Base-by-base conservation (phyloP, 2,113 vertebrate genomes). In the Gymnarchus niloticus region DNA sequence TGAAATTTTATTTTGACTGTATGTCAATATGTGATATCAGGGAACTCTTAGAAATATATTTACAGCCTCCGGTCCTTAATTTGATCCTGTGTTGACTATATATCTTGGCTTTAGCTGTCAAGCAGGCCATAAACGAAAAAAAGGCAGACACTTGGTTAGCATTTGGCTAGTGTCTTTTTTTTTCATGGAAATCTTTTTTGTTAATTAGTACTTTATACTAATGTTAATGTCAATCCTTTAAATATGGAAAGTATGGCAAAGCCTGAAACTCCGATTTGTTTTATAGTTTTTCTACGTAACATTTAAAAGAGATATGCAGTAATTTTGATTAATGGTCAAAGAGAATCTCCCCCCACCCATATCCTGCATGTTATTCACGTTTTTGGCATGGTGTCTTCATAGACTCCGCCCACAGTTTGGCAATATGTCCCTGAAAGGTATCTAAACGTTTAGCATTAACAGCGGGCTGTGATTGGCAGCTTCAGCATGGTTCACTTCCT, bases 61-160 rank as follows among this genome's bases (percentile, higher is more conserved):
- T 92, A 93, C 92, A 90, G 90, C 89, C 90, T 87, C 82, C 59
- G 61, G 89, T 86, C 88, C 92, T 92, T 88, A n/a, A 85, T 83
- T 19, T 37, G 28, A 73, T 73, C 33, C 19, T 21, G 65, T 19
- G 12, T 41, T 73, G 90, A 92, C 86, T 83, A 88, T 28, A 84
- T 87, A 76, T 88, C 88, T 88, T 89, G 90, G 91, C 87, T 90
- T 92, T 92, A 92, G 87, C 88, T 87, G 89, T 88, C 89, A 90
- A 83, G 85, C 84, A 83, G 51, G 59, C 80, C 89, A 84, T 81
- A 85, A 85, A 87, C 89, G 28, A 90, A 88, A 52, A 81, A 89
- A 88, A 88, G 85, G 89, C 17, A 33, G 80, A 52, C 49, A 28
- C 6, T 52, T 12, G 49, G 7, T 17, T 23, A 54, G 52, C 28